phyloP scores from a whole-genome alignment of 2,113 vertebrate species.

The Glaucidium brasilianum region DNA sequence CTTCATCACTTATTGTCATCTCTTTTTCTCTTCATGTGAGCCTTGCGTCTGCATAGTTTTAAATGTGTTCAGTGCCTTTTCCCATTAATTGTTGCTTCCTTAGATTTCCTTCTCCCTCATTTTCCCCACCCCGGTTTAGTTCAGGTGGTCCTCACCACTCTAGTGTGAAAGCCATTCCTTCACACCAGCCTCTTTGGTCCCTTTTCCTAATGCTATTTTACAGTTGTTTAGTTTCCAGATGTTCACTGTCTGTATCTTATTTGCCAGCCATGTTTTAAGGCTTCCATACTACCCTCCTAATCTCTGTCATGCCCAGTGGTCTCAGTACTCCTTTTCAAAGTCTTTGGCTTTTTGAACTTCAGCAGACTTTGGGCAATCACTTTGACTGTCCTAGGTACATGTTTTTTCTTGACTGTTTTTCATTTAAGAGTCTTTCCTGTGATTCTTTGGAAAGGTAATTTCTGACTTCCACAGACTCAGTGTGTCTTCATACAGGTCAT shows the following conservation, averaged over 20 bases:
- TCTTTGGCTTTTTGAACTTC: neutral
- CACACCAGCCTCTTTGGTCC: neutral
- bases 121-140: neutral
- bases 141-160: neutral
- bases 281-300: neutral
- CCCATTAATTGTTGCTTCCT: neutral
- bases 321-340: neutral
- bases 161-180: neutral
- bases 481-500: neutral
- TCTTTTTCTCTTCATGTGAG: neutral
- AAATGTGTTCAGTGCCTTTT: neutral
- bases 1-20: neutral
- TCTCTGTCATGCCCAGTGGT: neutral
- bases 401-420: neutral
- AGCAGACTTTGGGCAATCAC: neutral
- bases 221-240: neutral
- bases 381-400: neutral
- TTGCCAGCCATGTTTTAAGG: rapidly evolving
- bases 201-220: neutral
- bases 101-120: neutral
- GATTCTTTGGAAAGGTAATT: neutral
- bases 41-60: neutral
- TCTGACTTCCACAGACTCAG: neutral
- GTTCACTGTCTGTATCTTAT: neutral
- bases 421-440: neutral